Conservation (phyloP, 1,140 invertebrate genomes). For the Lysiphlebus fabarum region DNA sequence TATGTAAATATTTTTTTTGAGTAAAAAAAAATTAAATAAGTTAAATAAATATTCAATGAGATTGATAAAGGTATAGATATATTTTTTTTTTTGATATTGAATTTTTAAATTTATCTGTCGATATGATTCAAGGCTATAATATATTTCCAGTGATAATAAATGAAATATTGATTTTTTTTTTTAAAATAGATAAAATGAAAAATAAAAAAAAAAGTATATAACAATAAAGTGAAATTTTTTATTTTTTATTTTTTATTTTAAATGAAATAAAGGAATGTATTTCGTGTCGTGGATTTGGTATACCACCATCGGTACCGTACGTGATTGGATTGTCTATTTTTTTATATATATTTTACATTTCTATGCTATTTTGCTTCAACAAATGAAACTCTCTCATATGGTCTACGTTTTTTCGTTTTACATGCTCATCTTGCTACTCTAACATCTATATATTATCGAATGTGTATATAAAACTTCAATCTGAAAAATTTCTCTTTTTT, state of each 20-base stretch:
- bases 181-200: neutral
- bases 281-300: conserved; percentile 5
- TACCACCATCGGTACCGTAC: neutral
- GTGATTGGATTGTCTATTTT: conserved; percentile 8
- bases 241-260: too few relatives aligned
- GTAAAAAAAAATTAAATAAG: too few relatives aligned
- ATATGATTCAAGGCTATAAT: too few relatives aligned
- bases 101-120: too few relatives aligned
- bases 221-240: too few relatives aligned
- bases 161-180: too few relatives aligned
- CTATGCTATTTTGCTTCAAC: neutral
- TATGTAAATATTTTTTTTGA: too few relatives aligned
- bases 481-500: too few relatives aligned
- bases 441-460: neutral
- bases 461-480: neutral
- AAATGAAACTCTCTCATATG: neutral
- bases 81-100: too few relatives aligned
- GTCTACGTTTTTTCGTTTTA: neutral
- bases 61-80: too few relatives aligned
- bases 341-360: neutral
- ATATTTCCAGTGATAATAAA: too few relatives aligned
- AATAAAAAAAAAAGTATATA: neutral
- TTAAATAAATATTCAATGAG: too few relatives aligned
- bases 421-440: neutral
- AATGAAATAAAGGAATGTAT: neutral